These are phyloP conservation scores for Triplophysa siluroides DNA, from an alignment of 2,113 vertebrate genomes.

Conservation along the genomic window DNA sequence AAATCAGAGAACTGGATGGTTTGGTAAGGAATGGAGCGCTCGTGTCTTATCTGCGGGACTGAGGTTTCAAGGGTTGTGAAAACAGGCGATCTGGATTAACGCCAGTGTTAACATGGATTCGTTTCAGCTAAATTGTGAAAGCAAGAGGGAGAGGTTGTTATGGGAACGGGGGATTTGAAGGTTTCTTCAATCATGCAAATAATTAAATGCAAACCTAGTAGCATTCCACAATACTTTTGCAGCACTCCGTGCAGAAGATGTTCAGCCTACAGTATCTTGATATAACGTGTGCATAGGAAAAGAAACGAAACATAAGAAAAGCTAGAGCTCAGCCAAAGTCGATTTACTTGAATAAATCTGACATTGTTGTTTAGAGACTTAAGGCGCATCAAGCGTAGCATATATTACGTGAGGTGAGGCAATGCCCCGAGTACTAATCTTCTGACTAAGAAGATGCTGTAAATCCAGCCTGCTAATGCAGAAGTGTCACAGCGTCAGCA, in stretches of 20 bases:
- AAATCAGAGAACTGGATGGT: not conserved
- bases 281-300: not conserved
- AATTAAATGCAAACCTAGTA: not conserved
- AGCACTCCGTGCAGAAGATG: not conserved
- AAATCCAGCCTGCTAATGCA: slow-evolving; percentile 69
- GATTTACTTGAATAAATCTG: not conserved
- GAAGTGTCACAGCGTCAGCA: slow-evolving; percentile 65
- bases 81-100: slow-evolving; percentile 34
- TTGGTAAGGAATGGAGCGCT: not conserved
- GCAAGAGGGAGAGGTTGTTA: slow-evolving; percentile 8
- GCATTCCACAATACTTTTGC: not conserved
- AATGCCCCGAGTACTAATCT: slow-evolving; percentile 53
- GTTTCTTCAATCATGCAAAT: not conserved
- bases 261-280: too few species aligned
- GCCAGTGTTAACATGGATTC: slow-evolving; percentile 20
- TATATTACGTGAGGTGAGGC: slow-evolving; percentile 17
- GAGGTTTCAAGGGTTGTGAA: slow-evolving; percentile 2
- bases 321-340: not conserved
- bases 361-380: slow-evolving; percentile 7
- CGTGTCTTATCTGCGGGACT: not conserved
- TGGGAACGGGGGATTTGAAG: not conserved
- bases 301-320: not conserved
- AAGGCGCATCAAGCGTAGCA: not conserved
- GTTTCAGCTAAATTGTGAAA: slow-evolving; percentile 33
- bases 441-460: slow-evolving; percentile 46